Evolutionary conservation across 2,888 invertebrate genomes (phyloP).

Genomic region (Lutraria lutraria): DNA sequence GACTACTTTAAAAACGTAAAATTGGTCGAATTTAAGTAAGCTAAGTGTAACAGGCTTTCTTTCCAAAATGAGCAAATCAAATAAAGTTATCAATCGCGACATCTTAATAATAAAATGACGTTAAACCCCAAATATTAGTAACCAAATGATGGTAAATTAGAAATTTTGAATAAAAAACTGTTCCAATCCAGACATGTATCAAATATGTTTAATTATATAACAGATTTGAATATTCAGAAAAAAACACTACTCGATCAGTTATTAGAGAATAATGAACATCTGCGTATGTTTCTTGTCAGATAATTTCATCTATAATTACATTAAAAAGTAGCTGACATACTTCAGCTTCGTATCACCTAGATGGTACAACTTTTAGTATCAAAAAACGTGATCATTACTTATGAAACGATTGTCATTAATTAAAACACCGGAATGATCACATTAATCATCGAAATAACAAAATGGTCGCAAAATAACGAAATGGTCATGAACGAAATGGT

Average conservation of each 20-base stretch:
- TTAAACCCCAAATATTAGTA: background rate
- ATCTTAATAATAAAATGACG: background rate
- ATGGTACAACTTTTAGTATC: too few species aligned
- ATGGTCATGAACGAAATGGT: too few species aligned
- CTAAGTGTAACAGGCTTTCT: background rate
- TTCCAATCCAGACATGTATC: background rate
- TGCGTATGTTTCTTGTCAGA: background rate
- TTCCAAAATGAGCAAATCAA: background rate
- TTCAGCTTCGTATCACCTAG: background rate
- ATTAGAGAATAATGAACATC: background rate
- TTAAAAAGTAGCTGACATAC: background rate
- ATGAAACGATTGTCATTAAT: too few species aligned
- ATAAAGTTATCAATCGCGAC: background rate
- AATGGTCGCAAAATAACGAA: background rate
- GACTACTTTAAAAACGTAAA: background rate
- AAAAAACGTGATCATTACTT: too few species aligned
- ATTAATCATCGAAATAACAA: background rate
- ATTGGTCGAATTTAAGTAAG: conserved; percentile 2
- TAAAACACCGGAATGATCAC: background rate
- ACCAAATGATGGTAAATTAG: background rate
- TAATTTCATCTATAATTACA: too few species aligned
- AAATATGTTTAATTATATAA: background rate
- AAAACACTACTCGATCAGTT: background rate
- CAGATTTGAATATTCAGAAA: background rate
- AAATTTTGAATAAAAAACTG: background rate